Evolutionary conservation across 2,888 invertebrate genomes (phyloP).

Genomic region (Scrobipalpa atriplicella): DNA sequence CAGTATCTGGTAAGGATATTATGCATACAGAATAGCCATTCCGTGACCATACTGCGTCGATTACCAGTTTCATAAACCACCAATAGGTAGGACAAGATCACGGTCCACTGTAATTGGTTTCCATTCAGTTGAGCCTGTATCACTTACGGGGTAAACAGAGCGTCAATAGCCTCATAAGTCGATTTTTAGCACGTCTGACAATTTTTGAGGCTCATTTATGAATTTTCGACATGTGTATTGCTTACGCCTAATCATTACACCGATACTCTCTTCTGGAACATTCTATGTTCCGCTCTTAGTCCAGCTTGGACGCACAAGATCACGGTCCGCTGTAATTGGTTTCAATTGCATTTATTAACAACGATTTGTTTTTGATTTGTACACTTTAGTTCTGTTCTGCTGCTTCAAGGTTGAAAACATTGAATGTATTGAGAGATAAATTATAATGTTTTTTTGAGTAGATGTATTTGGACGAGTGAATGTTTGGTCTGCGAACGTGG

Average conservation of each 20-base stretch:
- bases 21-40: slow-evolving; percentile 1
- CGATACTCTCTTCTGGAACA: no score
- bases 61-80: not conserved
- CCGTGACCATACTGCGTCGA: slow-evolving; percentile 2
- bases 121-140: no score
- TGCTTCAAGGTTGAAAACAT: slow-evolving; percentile 18
- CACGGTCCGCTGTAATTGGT: slow-evolving; percentile 38
- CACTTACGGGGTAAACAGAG: not conserved
- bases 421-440: slow-evolving; percentile 16
- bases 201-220: not conserved
- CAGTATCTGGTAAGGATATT: not conserved
- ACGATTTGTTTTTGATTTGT: slow-evolving; percentile 35
- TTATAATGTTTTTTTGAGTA: not conserved
- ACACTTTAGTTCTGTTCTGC: slow-evolving; percentile 30
- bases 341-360: slow-evolving; percentile 36
- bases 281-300: no score
- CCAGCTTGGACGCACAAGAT: slow-evolving; percentile 35
- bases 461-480: not conserved
- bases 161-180: not conserved
- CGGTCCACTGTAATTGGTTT: no score
- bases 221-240: no score
- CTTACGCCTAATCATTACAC: no score
- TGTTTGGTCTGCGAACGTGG: not conserved
- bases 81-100: no score
- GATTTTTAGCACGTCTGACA: not conserved